phyloP scores from a whole-genome alignment of 2,797 vertebrate species.

The Coluber constrictor region DNA sequence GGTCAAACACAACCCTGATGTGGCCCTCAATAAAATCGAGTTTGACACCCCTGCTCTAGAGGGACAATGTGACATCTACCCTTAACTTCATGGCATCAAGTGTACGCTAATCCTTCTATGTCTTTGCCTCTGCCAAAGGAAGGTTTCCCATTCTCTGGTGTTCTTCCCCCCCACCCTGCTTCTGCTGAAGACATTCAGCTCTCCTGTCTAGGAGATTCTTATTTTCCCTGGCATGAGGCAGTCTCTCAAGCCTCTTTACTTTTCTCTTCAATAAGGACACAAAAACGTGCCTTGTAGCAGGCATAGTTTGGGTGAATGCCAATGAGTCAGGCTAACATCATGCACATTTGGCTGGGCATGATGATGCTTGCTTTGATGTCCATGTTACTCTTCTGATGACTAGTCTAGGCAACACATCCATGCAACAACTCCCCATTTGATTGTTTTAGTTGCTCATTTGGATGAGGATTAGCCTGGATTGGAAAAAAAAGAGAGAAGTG shows the following conservation, averaged over 20 bases:
- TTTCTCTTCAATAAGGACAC: neutral
- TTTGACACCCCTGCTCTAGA: too few relatives aligned
- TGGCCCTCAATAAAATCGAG: too few relatives aligned
- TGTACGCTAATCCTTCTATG: neutral
- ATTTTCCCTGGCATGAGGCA: neutral
- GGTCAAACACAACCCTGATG: too few relatives aligned
- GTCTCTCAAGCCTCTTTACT: neutral
- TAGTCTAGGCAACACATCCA: neutral
- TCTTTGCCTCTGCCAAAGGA: neutral
- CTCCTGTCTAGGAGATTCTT: neutral
- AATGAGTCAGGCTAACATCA: neutral
- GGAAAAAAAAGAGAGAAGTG: neutral
- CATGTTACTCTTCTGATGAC: neutral
- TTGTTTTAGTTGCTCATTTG: neutral
- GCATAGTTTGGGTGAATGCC: neutral
- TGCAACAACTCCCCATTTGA: neutral
- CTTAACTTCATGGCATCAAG: neutral
- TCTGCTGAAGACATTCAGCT: neutral
- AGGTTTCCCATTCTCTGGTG: neutral
- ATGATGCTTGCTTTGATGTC: neutral
- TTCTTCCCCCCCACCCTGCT: rapidly evolving
- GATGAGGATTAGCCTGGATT: neutral
- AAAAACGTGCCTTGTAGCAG: neutral
- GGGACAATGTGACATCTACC: neutral
- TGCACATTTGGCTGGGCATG: neutral